phyloP scores from a whole-genome alignment of 2,888 invertebrate genomes.

The Neoscelio sp. region DNA sequence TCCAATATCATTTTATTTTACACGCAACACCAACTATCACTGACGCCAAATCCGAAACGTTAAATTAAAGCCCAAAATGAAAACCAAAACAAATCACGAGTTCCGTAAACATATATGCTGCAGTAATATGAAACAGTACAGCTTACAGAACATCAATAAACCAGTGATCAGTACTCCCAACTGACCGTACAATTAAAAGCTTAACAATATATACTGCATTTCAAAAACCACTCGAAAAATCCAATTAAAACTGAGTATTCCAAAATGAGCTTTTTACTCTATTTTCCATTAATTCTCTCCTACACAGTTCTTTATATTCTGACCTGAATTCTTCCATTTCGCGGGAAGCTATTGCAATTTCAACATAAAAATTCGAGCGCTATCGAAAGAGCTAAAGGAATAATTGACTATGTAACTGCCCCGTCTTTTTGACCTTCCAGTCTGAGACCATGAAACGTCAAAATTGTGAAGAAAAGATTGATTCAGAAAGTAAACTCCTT shows the following conservation, averaged over 20 bases:
- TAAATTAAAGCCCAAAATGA: constrained; percentile 28
- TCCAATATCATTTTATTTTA: constrained; percentile 15
- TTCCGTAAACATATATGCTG: constrained; percentile 44
- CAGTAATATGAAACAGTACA: constrained; percentile 41
- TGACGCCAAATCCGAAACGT: constrained; percentile 4
- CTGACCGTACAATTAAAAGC: constrained; percentile 51
- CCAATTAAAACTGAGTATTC: constrained; percentile 50
- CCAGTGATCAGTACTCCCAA: constrained; percentile 38
- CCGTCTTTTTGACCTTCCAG: too few relatives aligned
- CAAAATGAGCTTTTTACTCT: constrained; percentile 26
- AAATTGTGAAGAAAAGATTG: too few relatives aligned
- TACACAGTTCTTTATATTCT: background rate
- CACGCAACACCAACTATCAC: background rate
- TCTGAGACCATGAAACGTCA: too few relatives aligned
- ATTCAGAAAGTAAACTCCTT: too few relatives aligned
- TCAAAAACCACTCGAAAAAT: constrained; percentile 50
- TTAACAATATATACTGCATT: constrained; percentile 48
- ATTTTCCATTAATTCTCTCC: constrained; percentile 10
- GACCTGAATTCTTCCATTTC: constrained; percentile 11
- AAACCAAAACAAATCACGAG: constrained; percentile 38
- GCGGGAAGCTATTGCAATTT: too few relatives aligned
- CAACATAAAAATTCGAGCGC: too few relatives aligned
- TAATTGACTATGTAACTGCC: too few relatives aligned
- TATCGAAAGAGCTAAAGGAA: too few relatives aligned
- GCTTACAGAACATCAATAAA: constrained; percentile 52